These are phyloP conservation scores for Tonatia bakeri DNA, from an alignment of 2,113 vertebrate species.

Conservation along the genomic window DNA sequence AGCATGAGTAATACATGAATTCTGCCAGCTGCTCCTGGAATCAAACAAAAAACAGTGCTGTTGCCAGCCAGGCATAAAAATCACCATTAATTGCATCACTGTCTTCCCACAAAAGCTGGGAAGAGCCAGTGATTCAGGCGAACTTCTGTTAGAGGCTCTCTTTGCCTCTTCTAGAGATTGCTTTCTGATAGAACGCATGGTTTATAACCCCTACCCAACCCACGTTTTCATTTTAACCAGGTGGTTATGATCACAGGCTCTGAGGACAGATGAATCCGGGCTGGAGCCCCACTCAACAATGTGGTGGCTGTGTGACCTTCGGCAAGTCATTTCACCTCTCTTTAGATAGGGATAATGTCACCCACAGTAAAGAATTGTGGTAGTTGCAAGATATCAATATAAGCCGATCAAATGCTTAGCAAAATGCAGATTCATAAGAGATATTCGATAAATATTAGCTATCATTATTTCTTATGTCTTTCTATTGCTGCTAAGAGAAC, in stretches of 20 bases:
- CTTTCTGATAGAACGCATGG: not conserved
- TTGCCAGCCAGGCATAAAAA: not conserved
- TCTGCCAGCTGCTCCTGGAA: conserved; percentile 68
- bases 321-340: not conserved
- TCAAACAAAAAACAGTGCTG: conserved; percentile 47
- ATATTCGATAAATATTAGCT: not conserved
- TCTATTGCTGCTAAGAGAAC: not conserved
- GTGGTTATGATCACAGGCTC: not conserved
- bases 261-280: not conserved
- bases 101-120: not conserved
- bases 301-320: not conserved
- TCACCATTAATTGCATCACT: not conserved
- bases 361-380: not conserved
- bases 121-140: not conserved
- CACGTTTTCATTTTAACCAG: not conserved
- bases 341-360: not conserved
- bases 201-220: not conserved
- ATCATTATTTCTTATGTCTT: not conserved
- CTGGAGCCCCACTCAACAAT: not conserved
- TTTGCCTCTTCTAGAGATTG: not conserved
- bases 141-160: not conserved
- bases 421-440: not conserved
- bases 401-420: not conserved
- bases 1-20: conserved; percentile 54
- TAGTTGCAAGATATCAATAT: not conserved